Conservation (phyloP, 2,888 invertebrate genomes). For the Steinernema carpocapsae region DNA sequence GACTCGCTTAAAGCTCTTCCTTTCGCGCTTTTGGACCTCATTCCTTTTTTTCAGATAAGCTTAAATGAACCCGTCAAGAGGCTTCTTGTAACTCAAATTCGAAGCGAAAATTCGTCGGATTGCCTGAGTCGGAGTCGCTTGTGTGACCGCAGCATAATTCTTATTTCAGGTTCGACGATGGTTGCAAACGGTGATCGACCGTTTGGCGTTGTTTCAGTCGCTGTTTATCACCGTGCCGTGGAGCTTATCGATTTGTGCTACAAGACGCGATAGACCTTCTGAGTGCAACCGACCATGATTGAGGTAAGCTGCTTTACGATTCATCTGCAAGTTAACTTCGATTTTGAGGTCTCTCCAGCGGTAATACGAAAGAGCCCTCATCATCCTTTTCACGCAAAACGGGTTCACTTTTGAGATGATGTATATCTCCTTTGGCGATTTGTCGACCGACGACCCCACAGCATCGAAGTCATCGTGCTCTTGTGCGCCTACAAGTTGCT, state of each 20-base stretch:
- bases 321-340: not conserved
- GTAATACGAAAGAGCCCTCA: constrained; percentile 78
- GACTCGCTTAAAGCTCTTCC: too few species aligned
- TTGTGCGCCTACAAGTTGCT: constrained; percentile 89
- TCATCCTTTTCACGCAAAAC: constrained; percentile 57
- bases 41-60: too few species aligned
- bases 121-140: too few species aligned
- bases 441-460: constrained; percentile 93
- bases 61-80: too few species aligned
- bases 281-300: constrained; percentile 48
- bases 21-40: too few species aligned
- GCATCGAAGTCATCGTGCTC: constrained; percentile 74
- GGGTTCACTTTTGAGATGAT: constrained; percentile 79
- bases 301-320: constrained; percentile 39
- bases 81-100: too few species aligned
- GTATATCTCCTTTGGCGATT: constrained; percentile 94
- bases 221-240: constrained; percentile 52
- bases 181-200: constrained; percentile 39
- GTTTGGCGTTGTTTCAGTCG: constrained; percentile 38
- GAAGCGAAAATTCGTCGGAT: too few species aligned
- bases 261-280: constrained; percentile 58
- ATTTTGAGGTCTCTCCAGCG: constrained; percentile 81
- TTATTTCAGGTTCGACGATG: constrained; percentile 38
- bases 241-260: constrained; percentile 60
- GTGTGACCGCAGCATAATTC: not conserved